These are phyloP conservation scores for Pseudomugil gertrudae DNA, from an alignment of 2,797 vertebrate species.

Conservation along the genomic window DNA sequence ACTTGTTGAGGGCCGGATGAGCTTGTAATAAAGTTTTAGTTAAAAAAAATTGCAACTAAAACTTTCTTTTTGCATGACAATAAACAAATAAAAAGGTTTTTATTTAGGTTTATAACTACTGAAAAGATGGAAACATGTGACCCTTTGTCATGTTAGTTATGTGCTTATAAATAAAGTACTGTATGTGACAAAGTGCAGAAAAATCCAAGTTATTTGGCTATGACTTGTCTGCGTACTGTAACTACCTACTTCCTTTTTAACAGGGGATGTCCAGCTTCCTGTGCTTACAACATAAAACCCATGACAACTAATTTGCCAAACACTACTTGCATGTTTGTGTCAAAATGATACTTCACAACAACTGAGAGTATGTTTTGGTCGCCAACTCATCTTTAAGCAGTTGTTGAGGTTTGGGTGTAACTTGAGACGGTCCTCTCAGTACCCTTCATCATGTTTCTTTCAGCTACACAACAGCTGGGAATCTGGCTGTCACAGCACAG, in stretches of 20 bases:
- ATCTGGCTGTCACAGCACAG: slow-evolving; percentile 75
- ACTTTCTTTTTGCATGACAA: not conserved
- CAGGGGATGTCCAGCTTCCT: slow-evolving; percentile 79
- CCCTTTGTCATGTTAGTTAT: not conserved
- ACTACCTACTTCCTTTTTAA: slow-evolving; percentile 68
- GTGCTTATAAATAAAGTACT: not conserved
- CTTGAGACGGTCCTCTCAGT: slow-evolving; percentile 37
- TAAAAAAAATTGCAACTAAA: not conserved
- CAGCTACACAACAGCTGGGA: slow-evolving; percentile 79
- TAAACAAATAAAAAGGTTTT: not conserved
- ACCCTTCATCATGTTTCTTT: slow-evolving; percentile 57
- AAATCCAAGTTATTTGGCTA: slow-evolving; percentile 34
- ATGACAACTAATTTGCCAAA: slow-evolving; percentile 63
- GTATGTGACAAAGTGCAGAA: slow-evolving; percentile 10
- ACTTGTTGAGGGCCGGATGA: too few relatives aligned
- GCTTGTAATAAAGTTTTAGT: not conserved
- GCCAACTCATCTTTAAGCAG: slow-evolving; percentile 28
- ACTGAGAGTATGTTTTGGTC: slow-evolving; percentile 33
- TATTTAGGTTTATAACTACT: not conserved
- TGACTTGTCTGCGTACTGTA: slow-evolving; percentile 36
- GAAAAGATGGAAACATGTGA: not conserved
- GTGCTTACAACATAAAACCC: slow-evolving; percentile 60
- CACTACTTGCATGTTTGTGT: slow-evolving; percentile 17
- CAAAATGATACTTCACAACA: slow-evolving; percentile 38
- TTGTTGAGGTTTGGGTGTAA: slow-evolving; percentile 47